phyloP scores from a whole-genome alignment of 2,113 vertebrate genomes.

The Oceanodroma tethys region DNA sequence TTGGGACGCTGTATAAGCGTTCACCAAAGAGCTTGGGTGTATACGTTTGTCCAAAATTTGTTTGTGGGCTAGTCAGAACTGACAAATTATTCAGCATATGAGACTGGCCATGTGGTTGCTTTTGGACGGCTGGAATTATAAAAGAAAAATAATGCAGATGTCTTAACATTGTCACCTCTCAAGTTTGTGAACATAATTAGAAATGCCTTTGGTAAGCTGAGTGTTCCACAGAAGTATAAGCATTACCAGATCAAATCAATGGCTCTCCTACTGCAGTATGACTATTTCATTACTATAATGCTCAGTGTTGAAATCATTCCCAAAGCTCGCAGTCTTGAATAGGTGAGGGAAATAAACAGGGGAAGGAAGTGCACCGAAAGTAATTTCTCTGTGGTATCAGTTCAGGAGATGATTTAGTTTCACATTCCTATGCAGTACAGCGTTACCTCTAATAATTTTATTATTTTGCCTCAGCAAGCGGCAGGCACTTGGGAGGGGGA shows the following conservation, averaged over 20 bases:
- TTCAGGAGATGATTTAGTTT: background rate
- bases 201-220: background rate
- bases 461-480: background rate
- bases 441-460: background rate
- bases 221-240: background rate
- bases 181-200: background rate
- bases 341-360: background rate
- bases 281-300: accelerated
- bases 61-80: background rate
- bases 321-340: background rate
- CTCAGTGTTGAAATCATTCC: background rate
- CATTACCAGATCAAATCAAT: accelerated
- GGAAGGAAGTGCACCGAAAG: too few relatives aligned
- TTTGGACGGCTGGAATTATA: background rate
- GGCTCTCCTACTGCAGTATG: background rate
- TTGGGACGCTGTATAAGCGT: background rate
- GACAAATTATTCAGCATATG: background rate
- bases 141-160: background rate
- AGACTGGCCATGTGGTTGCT: background rate
- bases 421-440: too few relatives aligned
- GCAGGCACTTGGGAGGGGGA: background rate
- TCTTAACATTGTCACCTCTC: background rate
- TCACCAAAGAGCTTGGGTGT: background rate
- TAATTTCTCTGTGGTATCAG: too few relatives aligned
- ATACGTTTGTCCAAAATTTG: background rate